Conservation (phyloP, 2,797 vertebrate species). For the Taenioides sp. region DNA sequence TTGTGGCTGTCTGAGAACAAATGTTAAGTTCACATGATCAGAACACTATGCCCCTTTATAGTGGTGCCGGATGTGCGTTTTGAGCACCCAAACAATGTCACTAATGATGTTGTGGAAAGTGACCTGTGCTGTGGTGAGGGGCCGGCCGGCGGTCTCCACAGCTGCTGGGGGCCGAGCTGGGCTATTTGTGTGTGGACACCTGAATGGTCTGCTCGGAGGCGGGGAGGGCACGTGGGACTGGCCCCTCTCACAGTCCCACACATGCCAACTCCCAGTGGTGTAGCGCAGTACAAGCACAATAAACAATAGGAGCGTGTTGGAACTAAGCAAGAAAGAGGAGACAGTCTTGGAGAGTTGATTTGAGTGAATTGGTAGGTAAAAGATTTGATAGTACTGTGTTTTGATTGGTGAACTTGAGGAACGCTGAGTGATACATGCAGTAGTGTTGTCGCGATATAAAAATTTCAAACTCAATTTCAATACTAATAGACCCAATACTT, state of each 20-base stretch:
- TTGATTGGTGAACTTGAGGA: constrained; percentile 21
- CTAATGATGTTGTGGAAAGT: not conserved
- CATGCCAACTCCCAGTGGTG: not conserved
- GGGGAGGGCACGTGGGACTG: constrained; percentile 36
- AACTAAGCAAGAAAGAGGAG: constrained; percentile 2
- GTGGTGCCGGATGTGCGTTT: not conserved
- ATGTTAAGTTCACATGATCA: too few relatives aligned
- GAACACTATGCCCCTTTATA: too few relatives aligned
- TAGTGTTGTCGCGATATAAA: too few relatives aligned
- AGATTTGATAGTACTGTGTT: constrained; percentile 4
- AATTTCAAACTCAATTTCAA: too few relatives aligned
- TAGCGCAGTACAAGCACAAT: constrained; percentile 8
- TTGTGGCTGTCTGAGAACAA: too few relatives aligned
- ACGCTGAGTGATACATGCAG: not conserved
- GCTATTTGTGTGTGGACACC: constrained; percentile 1
- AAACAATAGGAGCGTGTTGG: not conserved
- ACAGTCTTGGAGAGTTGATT: not conserved
- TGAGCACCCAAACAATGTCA: not conserved
- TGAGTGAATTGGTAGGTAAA: not conserved
- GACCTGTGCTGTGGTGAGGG: not conserved
- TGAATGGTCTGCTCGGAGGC: constrained; percentile 30
- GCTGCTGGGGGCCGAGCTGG: not conserved
- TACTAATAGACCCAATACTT: too few relatives aligned
- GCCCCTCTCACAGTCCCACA: not conserved
- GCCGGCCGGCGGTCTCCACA: not conserved